These are phyloP conservation scores for Poecilia latipinna DNA, from an alignment of 2,113 vertebrate genomes.

Conservation along the genomic window DNA sequence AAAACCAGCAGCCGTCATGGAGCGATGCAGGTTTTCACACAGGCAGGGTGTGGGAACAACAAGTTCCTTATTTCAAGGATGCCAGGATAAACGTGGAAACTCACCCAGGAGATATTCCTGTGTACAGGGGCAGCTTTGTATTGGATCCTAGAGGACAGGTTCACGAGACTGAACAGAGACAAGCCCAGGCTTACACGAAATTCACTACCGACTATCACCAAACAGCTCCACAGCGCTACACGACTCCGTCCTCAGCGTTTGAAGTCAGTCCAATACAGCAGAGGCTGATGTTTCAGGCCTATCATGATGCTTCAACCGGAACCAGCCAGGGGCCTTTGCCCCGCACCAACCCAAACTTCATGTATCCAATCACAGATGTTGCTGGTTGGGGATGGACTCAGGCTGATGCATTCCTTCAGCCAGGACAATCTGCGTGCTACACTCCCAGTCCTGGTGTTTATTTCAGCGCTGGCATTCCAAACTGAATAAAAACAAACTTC, in stretches of 20 bases:
- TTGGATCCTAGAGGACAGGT: background rate
- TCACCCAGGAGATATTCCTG: background rate
- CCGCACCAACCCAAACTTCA: background rate
- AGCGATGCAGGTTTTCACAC: background rate
- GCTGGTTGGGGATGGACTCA: background rate
- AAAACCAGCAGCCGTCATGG: slow-evolving; percentile 1
- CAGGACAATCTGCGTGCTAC: background rate
- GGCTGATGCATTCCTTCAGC: background rate
- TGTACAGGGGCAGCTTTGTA: background rate
- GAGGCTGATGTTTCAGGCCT: background rate
- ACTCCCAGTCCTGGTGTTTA: background rate
- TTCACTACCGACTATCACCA: background rate
- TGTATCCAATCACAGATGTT: background rate
- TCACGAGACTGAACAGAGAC: background rate
- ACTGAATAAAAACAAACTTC: background rate
- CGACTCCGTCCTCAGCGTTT: background rate
- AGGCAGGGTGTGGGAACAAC: background rate
- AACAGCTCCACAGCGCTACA: background rate
- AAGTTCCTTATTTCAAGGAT: background rate
- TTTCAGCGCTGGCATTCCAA: background rate
- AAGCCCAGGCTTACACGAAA: background rate
- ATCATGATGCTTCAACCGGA: background rate
- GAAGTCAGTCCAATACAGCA: background rate
- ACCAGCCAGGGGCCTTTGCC: background rate
- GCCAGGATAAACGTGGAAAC: slow-evolving; percentile 2